Base-by-base conservation (phyloP, 1,140 invertebrate genomes). In the Sarcophaga peregrina region DNA sequence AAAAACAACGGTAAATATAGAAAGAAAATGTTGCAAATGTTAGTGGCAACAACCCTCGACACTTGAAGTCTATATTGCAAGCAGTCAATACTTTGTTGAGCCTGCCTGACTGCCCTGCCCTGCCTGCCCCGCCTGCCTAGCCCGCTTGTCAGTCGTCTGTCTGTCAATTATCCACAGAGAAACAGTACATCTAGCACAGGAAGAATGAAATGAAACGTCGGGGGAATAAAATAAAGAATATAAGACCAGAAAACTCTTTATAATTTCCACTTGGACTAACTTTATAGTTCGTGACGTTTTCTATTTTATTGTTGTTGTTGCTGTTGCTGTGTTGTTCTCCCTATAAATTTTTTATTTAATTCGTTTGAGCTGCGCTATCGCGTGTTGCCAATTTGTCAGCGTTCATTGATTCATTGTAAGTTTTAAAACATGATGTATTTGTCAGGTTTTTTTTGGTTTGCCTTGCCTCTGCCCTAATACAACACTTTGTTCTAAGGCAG, bases 371-470 rank as follows among this genome's bases (percentile, higher is more conserved):
- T 17, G 9, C 47, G 75, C 75, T 20, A 78, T 78, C 75, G 75
- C 75, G 75, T 78, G 75, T 78, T 78, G 75, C 75, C 75, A 78
- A 78, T 78, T 78, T 78, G 75, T 78, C 75, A 78, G 75, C 47
- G 25, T 50, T 78, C 75, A 78, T 78, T 78, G 75, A 78, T 78
- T 78, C 75, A 78, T 50, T 78, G 47, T 78, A 78, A 47, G 47
- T 47, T 46, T 76, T 76, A 17, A 50, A 78, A 78, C 50, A 13
- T 74, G 25, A 10, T 52, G 8, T 52, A 52, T 9, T 52, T 10
- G 13, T 52, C 13, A 74, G 45, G 37, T 74, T 52, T 10, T 52
- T 74, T 74, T 13, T 74, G 72, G n/a, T n/a, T n/a, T n/a, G n/a
- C n/a, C n/a, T n/a, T 37, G 25, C 25, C 25, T 37, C 4, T 37